Evolutionary conservation across 2,888 invertebrate genomes (phyloP).

Genomic region (Calameuta idolon): DNA sequence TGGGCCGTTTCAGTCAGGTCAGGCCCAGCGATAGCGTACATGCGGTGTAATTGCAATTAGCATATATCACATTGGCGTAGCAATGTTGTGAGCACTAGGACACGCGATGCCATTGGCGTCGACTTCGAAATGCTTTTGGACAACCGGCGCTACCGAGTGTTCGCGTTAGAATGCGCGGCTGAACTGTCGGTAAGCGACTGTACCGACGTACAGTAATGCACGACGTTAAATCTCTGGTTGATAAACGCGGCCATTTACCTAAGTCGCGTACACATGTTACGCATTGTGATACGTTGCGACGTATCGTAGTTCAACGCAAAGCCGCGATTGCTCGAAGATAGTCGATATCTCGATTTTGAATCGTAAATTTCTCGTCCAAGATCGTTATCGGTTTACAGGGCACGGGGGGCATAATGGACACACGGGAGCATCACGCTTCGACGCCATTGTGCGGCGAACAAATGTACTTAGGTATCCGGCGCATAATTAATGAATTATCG

Average conservation of each 20-base stretch:
- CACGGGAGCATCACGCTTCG: background rate
- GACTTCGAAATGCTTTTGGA: background rate
- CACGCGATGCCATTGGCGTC: constrained; percentile 51
- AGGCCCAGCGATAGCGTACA: constrained; percentile 42
- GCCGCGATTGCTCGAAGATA: background rate
- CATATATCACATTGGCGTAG: constrained; percentile 58
- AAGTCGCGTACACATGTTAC: background rate
- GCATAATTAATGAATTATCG: constrained; percentile 21
- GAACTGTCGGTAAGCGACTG: background rate
- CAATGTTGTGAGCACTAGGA: constrained; percentile 26
- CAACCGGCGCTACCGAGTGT: background rate
- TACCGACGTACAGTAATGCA: background rate
- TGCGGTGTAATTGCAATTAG: constrained; percentile 62
- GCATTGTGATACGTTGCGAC: background rate
- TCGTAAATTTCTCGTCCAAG: background rate
- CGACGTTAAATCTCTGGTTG: background rate
- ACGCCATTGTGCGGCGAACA: constrained; percentile 9
- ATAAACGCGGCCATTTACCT: background rate
- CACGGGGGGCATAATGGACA: background rate
- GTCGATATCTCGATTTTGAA: background rate
- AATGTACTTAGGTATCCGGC: background rate
- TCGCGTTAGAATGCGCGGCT: background rate
- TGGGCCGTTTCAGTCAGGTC: constrained; percentile 36
- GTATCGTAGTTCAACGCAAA: background rate
- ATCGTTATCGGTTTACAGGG: background rate